Evolutionary conservation across 2,797 vertebrate species (phyloP).

Genomic region (Acestrorhynchus altus): DNA sequence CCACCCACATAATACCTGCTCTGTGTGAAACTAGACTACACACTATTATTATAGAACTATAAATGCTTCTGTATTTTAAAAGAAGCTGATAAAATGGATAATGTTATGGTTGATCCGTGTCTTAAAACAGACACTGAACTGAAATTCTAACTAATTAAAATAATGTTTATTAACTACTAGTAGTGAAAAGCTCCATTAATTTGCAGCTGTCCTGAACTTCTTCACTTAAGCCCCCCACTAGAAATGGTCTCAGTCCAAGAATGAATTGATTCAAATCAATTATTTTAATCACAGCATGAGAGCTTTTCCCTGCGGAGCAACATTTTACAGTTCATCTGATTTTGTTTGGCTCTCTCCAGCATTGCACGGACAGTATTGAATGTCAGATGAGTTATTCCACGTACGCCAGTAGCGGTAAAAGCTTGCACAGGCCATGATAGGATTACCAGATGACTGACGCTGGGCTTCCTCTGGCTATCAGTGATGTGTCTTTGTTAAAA

Average conservation of each 20-base stretch:
- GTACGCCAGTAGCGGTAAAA: conserved; percentile 38
- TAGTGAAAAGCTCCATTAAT: background rate
- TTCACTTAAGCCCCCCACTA: conserved; percentile 12
- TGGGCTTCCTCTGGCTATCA: conserved; percentile 36
- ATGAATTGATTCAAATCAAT: conserved; percentile 59
- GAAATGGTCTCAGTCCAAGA: conserved; percentile 44
- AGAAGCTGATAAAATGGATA: no score
- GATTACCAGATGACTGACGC: conserved; percentile 36
- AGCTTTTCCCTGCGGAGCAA: conserved; percentile 37
- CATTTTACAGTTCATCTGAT: conserved; percentile 45
- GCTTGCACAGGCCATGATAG: conserved; percentile 49
- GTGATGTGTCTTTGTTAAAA: conserved; percentile 25
- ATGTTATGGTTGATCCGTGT: no score
- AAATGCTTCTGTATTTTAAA: no score
- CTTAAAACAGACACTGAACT: no score
- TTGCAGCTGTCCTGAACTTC: background rate
- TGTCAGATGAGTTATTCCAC: conserved; percentile 39
- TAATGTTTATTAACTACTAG: background rate
- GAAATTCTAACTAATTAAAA: no score
- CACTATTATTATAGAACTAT: no score
- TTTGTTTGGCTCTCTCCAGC: conserved; percentile 31
- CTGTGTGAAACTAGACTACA: no score
- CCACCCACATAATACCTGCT: no score
- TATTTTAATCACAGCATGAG: conserved; percentile 35
- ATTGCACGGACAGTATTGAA: conserved; percentile 30